Evolutionary conservation across 2,797 vertebrate species (phyloP), one percentile per base, ranked within the genome.

Genomic region (Zonotrichia albicollis): DNA sequence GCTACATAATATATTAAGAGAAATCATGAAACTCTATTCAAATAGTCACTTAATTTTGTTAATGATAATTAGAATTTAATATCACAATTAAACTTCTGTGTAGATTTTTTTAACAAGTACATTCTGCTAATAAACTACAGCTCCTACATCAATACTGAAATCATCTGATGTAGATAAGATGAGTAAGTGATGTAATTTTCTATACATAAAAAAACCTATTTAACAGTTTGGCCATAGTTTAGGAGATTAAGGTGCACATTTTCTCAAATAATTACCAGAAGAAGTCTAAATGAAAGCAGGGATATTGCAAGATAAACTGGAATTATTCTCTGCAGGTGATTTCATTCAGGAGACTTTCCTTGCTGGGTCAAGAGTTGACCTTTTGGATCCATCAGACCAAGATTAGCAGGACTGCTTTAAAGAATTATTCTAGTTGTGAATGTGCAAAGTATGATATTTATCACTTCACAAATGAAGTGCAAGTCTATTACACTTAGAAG

Each of bases 1-100:
- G 6, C 77, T 85, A 20, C 38, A 77, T 70, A 54, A 85, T 13
- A 20, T 30, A 58, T 34, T 67, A 86, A 89, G 46, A 84, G 53
- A 92, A 80, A 89, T 25, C 71, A 60, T 50, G 15, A 91, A 79
- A 79, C 48, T 54, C 77, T 87, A 19, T 85, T 87, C 75, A 54
- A 27, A 72, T 43, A 64, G 61, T 40, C 67, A 64, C 46, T 86
- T 50, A 68, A 81, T 89, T 96, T 81, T 96, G 43, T 71, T 91
- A 88, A 93, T 27, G 87, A 61, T 78, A 82, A 74, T 94, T 78
- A 66, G 43, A 68, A 92, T 92, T 96, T 96, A 84, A 95, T 94
- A 93, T 89, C 82, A 75, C 87, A 96, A 96, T 95, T 96, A 43
- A 87, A 94, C 32, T 73, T 72, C 76, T 85, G 36, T 93, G 93